Base-by-base conservation (phyloP, 1,140 invertebrate genomes). In the Ruditapes philippinarum region DNA sequence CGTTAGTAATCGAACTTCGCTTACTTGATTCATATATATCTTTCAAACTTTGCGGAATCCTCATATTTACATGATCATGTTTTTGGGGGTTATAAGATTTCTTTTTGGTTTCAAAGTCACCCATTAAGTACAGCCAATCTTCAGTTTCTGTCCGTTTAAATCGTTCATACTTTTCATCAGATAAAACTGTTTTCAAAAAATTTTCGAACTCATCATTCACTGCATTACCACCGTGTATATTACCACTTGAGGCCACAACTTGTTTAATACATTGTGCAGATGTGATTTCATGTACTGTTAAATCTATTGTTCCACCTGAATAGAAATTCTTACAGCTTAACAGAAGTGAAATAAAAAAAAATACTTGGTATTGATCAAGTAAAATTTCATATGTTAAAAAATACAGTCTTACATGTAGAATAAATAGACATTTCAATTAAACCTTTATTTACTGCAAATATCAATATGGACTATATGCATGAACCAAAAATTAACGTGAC, bases 201-300 rank as follows among this genome's bases (percentile, higher is more conserved):
- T 57, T n/a, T 22, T 49, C 68, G 28, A 85, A 89, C 0, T 40
- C 40, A 25, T 68, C 45, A 40, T 91, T 70, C 14, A 91, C 81
- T n/a, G 65, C 57, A 17, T 79, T 83, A 2, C 79, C 90, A 36
- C 90, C 90, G 86, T 79, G 85, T 17, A 62, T 70, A 38, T 73
- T 80, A 0, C 90, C 90, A 11, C 70, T 85, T 12, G 90, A 85
- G 1, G 40, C n/a, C 7, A 14, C n/a, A 45, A 74, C 70, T 74
- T 74, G 33, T 74, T 74, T 74, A 11, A 74, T 14, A 0, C 19
- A 7, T 0, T 22, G 5, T 7, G 38, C 19, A n/a, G 36, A 31
- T 45, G 19, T n/a, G 9, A 74, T n/a, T 14, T 74, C 70, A 38
- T 74, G 70, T 25, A 74, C n/a, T 9, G 38, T 74, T 45, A 45